Evolutionary conservation across 2,797 vertebrate genomes (phyloP), one percentile per base, ranked within the genome.

Genomic region (Rachycentron canadum): DNA sequence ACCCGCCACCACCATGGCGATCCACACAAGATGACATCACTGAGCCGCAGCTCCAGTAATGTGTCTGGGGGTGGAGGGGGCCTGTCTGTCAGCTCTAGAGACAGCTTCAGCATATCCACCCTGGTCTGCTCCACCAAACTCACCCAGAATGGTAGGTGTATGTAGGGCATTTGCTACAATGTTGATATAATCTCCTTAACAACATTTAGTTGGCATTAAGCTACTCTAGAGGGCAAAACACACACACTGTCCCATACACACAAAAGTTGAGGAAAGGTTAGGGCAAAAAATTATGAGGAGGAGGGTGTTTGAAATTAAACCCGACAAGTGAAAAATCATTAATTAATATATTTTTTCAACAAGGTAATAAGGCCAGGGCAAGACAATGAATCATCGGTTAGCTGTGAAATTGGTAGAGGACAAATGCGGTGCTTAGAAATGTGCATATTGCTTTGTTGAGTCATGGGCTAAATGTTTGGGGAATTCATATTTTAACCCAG

Each of bases 41-140:
- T 98, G 78, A 94, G 85, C 85, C 95, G 97, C 78, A 97, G 94
- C 83, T 91, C 95, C 76, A 98, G 96, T 80, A 96, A 78, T 13
- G 82, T 90, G 7, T 90, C 91, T 0, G 91, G 88, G 1, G 2
- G 85, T 2, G 86, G 90, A 11, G 89, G 96, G 16, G 96, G 96
- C 0, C 95, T 99, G n/a, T 98, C 97, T 0, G 89, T 96, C 85
- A 99, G 96, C 95, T 96, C 97, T 34, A 94, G 97, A 74, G 98
- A 99, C 92, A 93, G 91, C 17, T 99, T 99, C 88, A 94, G 40
- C 86, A 98, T 99, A 87, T 96, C 96, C 50, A 99, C 96, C 3
- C 95, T 99, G 43, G 97, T 99, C 86, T 99, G 98, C 84, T 99
- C 98, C 74, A 99, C 98, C 23, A 99, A 99, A 84, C 93, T 99